Evolutionary conservation across 2,888 invertebrate species (phyloP).

Genomic region (Alsophila aescularia): DNA sequence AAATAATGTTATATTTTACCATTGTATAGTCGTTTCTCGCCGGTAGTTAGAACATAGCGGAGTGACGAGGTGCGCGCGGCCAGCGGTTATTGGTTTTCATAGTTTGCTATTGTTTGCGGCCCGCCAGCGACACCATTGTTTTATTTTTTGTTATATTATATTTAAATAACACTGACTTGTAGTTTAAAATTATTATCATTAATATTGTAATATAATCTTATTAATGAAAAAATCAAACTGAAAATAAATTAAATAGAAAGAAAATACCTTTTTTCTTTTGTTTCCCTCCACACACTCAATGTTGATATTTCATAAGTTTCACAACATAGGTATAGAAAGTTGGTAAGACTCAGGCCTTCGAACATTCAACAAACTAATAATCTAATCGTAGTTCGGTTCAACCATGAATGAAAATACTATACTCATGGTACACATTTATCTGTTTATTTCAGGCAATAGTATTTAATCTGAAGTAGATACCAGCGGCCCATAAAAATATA

Average conservation of each 20-base stretch:
- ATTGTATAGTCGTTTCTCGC: conserved; percentile 82
- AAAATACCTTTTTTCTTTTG: conserved; percentile 49
- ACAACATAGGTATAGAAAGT: too few relatives aligned
- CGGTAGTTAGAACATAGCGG: conserved; percentile 73
- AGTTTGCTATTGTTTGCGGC: conserved; percentile 61
- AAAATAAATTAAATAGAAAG: conserved; percentile 82
- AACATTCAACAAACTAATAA: too few relatives aligned
- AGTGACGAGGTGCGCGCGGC: conserved; percentile 57
- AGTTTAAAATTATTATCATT: conserved; percentile 84
- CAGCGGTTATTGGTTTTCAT: conserved; percentile 50
- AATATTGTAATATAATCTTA: conserved; percentile 85
- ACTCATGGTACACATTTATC: too few relatives aligned
- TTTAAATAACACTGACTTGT: conserved; percentile 84
- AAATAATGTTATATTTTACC: conserved; percentile 82
- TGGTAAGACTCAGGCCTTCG: too few relatives aligned
- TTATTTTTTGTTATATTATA: conserved; percentile 81
- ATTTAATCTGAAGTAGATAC: too few relatives aligned
- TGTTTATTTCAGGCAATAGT: too few relatives aligned
- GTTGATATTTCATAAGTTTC: too few relatives aligned
- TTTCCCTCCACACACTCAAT: neutral
- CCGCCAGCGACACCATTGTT: conserved; percentile 72
- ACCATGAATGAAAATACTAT: too few relatives aligned
- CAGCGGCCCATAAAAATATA: too few relatives aligned
- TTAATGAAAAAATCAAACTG: conserved; percentile 84
- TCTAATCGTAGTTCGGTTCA: too few relatives aligned